Evolutionary conservation across 2,888 invertebrate genomes (phyloP).

Genomic region (Acanthosepion pharaonis): DNA sequence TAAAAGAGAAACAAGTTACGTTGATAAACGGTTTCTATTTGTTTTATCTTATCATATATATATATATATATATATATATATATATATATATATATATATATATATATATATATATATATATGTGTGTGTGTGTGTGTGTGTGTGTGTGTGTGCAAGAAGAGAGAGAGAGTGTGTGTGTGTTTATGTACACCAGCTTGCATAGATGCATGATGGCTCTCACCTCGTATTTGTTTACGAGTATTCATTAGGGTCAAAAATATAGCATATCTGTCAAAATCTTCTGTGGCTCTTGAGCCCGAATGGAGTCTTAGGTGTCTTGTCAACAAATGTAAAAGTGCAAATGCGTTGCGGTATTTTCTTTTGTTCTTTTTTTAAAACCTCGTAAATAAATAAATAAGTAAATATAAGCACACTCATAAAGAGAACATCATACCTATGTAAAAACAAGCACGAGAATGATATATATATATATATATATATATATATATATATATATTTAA

Average conservation of each 20-base stretch:
- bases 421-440: background rate
- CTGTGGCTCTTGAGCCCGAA: background rate
- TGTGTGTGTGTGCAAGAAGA: background rate
- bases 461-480: too few species aligned
- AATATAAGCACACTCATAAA: background rate
- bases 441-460: background rate
- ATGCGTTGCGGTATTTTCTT: background rate
- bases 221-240: background rate
- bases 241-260: background rate
- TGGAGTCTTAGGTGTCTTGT: background rate
- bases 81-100: too few species aligned
- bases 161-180: background rate
- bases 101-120: too few species aligned
- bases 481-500: too few species aligned
- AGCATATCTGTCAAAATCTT: background rate
- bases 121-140: background rate
- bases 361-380: background rate
- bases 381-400: background rate
- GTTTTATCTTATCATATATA: too few species aligned
- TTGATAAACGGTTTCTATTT: too few species aligned
- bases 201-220: background rate
- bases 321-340: background rate
- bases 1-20: too few species aligned
- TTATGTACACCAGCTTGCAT: background rate
- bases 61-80: too few species aligned